Evolutionary conservation across 2,888 invertebrate species (phyloP), one percentile per base, ranked within the genome.

Genomic region (Drosophila phalerata): DNA sequence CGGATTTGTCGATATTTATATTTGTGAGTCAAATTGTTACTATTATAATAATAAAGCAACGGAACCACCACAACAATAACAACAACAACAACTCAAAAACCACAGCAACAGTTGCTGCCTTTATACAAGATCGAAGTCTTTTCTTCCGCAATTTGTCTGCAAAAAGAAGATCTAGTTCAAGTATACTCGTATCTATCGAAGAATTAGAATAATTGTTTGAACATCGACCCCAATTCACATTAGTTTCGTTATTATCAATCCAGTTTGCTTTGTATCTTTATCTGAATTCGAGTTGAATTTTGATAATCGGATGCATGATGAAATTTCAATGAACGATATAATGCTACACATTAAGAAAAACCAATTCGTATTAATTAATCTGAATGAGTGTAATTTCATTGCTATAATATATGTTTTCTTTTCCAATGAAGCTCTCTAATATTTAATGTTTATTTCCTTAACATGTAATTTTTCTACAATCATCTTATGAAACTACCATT

Each of bases 101-200:
- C 45, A 62, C 37, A 55, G 38, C 45, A 69, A 67, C 73, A 76
- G 58, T 60, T 69, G 32, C 53, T 57, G 51, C 37, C 48, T 25
- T 47, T 67, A 60, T 75, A 47, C 67, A 65, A 49, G 49, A 43
- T 64, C 55, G 58, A 55, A 48, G 43, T 68, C 55, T 42, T 56
- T 67, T 70, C 81, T 81, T 87, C 80, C 80, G 85, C 61, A 70
- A 63, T 64, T 38, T 52, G 52, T 67, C n/a, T 19, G 52, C 42
- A 51, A 58, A 60, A 80, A 58, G 62, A 80, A 84, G 70, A 84
- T 73, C 80, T 81, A 81, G 87, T 81, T 85, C 85, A 87, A 73
- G 79, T 64, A 17, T 60, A 51, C 48, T 38, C 42, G 19, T 25
- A 22, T 51, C 60, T 28, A 56, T 42, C 48, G 64, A 73, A 64